Percentiles rank a stretch among this genome's conserved stretches.
Conservation (phyloP, 2,888 invertebrate genomes). For the Amiota mariae region DNA sequence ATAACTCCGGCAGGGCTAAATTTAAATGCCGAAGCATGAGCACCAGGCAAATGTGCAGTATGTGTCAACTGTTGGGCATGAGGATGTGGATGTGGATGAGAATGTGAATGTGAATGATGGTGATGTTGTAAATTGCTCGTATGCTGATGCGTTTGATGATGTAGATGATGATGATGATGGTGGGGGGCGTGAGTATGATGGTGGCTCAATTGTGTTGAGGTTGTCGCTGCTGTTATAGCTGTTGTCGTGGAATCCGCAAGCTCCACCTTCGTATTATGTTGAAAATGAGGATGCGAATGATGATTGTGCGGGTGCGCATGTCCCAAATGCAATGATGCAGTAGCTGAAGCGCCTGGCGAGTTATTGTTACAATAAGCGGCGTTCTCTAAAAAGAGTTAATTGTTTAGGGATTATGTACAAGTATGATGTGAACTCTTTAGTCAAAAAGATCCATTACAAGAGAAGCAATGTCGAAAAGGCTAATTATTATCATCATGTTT, state of each 20-base stretch:
- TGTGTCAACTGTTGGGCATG: slow-evolving; percentile 12
- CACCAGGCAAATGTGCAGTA: slow-evolving; percentile 37
- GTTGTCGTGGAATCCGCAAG: slow-evolving; percentile 73
- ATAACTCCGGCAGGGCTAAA: slow-evolving; percentile 65
- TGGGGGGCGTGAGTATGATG: slow-evolving; percentile 36
- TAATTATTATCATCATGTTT: slow-evolving; percentile 31
- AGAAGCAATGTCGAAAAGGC: slow-evolving; percentile 17
- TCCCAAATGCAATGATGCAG: slow-evolving; percentile 28
- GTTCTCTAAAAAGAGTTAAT: slow-evolving; percentile 51
- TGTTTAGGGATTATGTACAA: slow-evolving; percentile 26
- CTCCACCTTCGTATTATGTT: slow-evolving; percentile 69
- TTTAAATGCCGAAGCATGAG: slow-evolving; percentile 61
- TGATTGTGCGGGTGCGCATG: slow-evolving; percentile 49
- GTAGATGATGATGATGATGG: slow-evolving; percentile 52
- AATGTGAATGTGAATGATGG: slow-evolving; percentile 23
- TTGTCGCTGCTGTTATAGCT: slow-evolving; percentile 50
- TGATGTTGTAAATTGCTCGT: slow-evolving; percentile 40
- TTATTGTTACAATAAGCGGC: slow-evolving; percentile 63
- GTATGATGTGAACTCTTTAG: no score
- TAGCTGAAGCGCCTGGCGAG: slow-evolving; percentile 17
- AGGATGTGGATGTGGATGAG: slow-evolving; percentile 1
- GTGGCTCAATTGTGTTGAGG: slow-evolving; percentile 37
- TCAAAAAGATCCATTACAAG: slow-evolving; percentile 1
- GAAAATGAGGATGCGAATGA: slow-evolving; percentile 44
- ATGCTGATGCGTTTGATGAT: slow-evolving; percentile 54